Percentiles rank a stretch among this genome's conserved stretches.
phyloP scores from a whole-genome alignment of 1,140 invertebrate species.

The Orchestia grillus region DNA sequence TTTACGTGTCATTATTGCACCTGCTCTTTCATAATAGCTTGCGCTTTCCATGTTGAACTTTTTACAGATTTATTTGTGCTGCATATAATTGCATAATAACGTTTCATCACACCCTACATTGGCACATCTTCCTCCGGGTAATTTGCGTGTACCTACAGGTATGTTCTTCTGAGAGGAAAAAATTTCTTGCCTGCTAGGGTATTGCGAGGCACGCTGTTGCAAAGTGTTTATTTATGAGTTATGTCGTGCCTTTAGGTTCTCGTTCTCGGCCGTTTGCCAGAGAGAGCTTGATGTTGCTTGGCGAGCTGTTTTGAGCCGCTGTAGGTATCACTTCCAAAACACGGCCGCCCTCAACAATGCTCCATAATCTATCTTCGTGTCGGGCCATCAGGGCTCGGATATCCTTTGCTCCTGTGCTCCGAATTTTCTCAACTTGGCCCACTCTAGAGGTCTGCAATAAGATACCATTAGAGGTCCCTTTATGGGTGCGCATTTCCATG shows the following conservation, averaged over 20 bases:
- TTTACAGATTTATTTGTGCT: background rate
- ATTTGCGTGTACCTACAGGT: background rate
- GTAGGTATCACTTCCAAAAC: background rate
- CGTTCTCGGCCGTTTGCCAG: background rate
- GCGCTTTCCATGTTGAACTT: background rate
- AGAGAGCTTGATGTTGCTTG: background rate
- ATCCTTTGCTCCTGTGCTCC: background rate
- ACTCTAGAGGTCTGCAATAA: conserved; percentile 40
- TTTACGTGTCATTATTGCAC: background rate
- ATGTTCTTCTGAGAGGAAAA: background rate
- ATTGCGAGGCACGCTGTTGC: background rate
- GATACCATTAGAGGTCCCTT: conserved; percentile 54
- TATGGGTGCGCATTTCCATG: background rate
- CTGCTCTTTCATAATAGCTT: background rate
- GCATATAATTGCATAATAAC: background rate
- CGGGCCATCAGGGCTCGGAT: conserved; percentile 2
- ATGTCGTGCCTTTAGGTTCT: background rate
- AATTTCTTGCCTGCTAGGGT: background rate
- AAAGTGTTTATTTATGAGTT: background rate
- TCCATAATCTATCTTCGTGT: conserved; percentile 42
- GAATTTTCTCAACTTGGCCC: conserved; percentile 12
- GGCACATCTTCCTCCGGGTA: background rate
- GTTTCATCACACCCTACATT: background rate
- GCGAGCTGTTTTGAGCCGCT: background rate
- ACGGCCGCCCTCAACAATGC: background rate